phyloP scores from a whole-genome alignment of 2,113 vertebrate genomes.

The Engraulis encrasicolus region DNA sequence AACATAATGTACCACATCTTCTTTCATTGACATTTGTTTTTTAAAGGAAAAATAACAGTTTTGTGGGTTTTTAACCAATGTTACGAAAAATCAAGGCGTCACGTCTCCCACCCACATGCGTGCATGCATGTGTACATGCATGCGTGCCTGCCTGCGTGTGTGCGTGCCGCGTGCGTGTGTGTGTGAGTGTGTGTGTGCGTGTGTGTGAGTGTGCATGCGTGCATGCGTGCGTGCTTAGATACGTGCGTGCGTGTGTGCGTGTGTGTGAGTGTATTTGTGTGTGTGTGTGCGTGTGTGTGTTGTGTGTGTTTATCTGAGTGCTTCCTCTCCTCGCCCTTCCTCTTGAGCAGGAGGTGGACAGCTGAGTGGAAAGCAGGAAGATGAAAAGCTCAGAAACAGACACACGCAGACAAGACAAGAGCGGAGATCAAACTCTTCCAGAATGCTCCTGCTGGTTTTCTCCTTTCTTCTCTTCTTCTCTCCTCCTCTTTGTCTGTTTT shows the following conservation, averaged over 20 bases:
- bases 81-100: no score
- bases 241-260: not conserved
- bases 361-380: not conserved
- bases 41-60: no score
- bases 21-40: no score
- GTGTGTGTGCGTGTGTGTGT: not conserved
- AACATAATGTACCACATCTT: no score
- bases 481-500: no score
- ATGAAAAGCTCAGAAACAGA: not conserved
- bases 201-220: not conserved
- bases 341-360: not conserved
- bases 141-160: not conserved
- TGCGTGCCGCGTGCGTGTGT: not conserved
- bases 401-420: not conserved
- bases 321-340: no score
- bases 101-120: no score
- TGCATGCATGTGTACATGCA: not conserved
- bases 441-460: not conserved
- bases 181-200: not conserved
- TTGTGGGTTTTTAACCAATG: no score
- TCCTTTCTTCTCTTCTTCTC: no score
- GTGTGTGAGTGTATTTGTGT: not conserved
- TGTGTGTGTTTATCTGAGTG: no score
- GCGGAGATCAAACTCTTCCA: not conserved
- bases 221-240: not conserved